phyloP scores from a whole-genome alignment of 2,797 vertebrate species.

The Eulemur rubriventer region DNA sequence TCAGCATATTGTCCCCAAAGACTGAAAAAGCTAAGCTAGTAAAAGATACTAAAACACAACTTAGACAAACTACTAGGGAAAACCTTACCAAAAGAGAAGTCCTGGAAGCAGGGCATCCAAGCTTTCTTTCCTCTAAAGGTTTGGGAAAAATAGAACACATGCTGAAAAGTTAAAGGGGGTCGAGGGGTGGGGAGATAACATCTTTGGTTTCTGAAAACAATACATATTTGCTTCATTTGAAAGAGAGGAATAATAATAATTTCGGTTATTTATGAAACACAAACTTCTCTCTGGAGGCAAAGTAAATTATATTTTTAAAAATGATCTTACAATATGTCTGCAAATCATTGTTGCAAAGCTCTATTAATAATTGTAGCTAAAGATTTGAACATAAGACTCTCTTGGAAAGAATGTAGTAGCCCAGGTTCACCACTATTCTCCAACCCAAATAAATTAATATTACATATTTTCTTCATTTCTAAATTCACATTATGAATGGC shows the following conservation, averaged over 20 bases:
- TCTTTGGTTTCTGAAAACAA: slow-evolving; percentile 15
- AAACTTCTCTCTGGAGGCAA: neutral
- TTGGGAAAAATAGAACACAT: neutral
- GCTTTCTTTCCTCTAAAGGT: neutral
- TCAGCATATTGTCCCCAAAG: slow-evolving; percentile 1
- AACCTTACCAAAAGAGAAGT: neutral
- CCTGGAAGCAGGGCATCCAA: neutral
- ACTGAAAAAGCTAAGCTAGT: neutral
- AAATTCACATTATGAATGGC: slow-evolving; percentile 14
- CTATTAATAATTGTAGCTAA: neutral
- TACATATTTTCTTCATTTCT: neutral
- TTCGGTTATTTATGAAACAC: slow-evolving; percentile 35
- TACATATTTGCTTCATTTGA: neutral
- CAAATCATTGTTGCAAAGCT: slow-evolving; percentile 25
- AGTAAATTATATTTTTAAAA: slow-evolving; percentile 19
- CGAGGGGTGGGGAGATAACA: neutral
- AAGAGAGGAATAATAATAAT: slow-evolving; percentile 10
- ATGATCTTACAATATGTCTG: neutral
- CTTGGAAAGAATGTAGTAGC: neutral
- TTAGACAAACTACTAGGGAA: neutral
- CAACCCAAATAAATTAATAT: slow-evolving; percentile 31
- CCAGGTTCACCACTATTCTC: neutral
- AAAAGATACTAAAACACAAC: neutral
- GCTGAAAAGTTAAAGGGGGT: neutral
- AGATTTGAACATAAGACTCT: neutral